These are phyloP conservation scores for Phalloptychus januarius DNA, from an alignment of 2,797 vertebrate species.

Conservation along the genomic window DNA sequence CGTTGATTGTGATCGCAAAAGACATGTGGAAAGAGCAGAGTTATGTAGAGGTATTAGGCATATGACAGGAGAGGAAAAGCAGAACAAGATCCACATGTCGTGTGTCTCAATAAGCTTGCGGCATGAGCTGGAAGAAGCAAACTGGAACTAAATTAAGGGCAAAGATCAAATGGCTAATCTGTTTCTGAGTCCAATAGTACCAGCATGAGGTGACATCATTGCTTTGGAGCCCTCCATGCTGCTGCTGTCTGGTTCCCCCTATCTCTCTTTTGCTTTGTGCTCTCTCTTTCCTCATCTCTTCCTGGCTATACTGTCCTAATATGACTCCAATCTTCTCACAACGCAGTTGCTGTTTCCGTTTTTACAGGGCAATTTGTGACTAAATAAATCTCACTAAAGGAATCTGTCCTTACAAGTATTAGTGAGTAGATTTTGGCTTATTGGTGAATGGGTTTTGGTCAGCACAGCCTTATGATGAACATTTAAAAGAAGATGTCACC, in stretches of 20 bases:
- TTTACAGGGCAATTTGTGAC: constrained; percentile 21
- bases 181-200: constrained; percentile 58
- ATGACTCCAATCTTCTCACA: constrained; percentile 22
- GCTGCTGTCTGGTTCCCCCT: constrained; percentile 43
- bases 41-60: constrained; percentile 39
- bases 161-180: constrained; percentile 72
- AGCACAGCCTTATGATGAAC: constrained; percentile 47
- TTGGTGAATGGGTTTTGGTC: constrained; percentile 49
- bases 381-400: neutral
- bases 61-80: constrained; percentile 44
- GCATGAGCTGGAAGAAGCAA: constrained; percentile 45
- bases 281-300: constrained; percentile 19
- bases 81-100: constrained; percentile 45
- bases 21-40: constrained; percentile 45
- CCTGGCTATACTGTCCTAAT: constrained; percentile 4
- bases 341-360: constrained; percentile 7
- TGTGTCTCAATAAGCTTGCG: constrained; percentile 45
- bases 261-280: constrained; percentile 22
- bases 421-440: neutral
- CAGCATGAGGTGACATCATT: constrained; percentile 74
- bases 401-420: too few relatives aligned
- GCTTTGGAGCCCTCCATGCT: constrained; percentile 52
- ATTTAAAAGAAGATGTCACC: constrained; percentile 55
- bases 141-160: constrained; percentile 62
- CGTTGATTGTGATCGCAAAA: constrained; percentile 46